phyloP scores from a whole-genome alignment of 2,797 vertebrate genomes.

The Sebastolobus altivelis region DNA sequence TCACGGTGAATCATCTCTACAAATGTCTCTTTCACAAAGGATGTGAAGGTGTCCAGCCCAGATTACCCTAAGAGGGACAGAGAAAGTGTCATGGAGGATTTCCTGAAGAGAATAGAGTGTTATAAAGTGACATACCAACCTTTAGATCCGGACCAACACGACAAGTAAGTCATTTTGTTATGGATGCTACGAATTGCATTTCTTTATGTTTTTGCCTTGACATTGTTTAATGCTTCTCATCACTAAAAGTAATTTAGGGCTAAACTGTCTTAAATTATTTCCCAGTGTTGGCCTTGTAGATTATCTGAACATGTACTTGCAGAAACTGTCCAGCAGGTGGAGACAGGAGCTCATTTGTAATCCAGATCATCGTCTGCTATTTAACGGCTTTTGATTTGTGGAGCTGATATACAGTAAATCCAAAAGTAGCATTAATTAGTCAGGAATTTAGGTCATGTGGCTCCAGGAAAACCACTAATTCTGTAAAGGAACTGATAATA shows the following conservation, averaged over 20 bases:
- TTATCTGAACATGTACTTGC: conserved; percentile 22
- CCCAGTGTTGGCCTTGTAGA: not conserved
- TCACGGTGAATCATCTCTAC: not conserved
- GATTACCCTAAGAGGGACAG: conserved; percentile 95
- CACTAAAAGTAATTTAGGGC: not conserved
- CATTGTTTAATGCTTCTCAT: not conserved
- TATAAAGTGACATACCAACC: conserved; percentile 98
- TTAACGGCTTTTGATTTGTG: not conserved
- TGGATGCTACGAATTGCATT: no score
- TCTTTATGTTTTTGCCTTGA: no score
- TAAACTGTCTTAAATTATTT: not conserved
- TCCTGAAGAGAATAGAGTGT: conserved; percentile 98
- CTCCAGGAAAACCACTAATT: conserved; percentile 3
- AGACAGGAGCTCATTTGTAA: conserved; percentile 24
- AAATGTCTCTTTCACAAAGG: conserved; percentile 80
- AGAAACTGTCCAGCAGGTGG: conserved; percentile 67
- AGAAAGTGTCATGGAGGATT: conserved; percentile 97
- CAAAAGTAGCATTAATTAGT: not conserved
- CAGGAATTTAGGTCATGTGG: not conserved
- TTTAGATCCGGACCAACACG: conserved; percentile 91
- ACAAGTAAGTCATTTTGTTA: conserved; percentile 87
- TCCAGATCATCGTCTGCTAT: not conserved
- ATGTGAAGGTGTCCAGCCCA: conserved; percentile 98
- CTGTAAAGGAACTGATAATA: not conserved
- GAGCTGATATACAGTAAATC: not conserved